These are phyloP conservation scores for Capitella teleta DNA, from an alignment of 1,140 invertebrate species.

Conservation along the genomic window DNA sequence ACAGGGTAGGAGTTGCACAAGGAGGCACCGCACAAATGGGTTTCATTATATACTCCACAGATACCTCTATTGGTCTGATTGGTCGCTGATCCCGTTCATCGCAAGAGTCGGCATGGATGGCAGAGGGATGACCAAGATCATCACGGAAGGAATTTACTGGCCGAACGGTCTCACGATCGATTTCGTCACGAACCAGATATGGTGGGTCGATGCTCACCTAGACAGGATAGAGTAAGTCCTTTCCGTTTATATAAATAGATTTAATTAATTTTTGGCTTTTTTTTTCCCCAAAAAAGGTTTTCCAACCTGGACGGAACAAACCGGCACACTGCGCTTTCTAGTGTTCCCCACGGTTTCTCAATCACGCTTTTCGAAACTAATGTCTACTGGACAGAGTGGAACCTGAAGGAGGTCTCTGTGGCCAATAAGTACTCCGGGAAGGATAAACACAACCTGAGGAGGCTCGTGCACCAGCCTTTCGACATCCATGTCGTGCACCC, in stretches of 20 bases:
- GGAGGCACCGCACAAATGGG: not conserved
- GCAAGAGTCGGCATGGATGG: not conserved
- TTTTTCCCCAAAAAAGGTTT: not conserved
- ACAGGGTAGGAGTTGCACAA: not conserved
- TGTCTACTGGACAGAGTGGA: slow-evolving; percentile 2
- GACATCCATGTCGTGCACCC: slow-evolving; percentile 6
- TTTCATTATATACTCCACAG: not conserved
- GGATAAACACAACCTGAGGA: not conserved
- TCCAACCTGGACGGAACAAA: not conserved
- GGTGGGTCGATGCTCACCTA: slow-evolving; percentile 4
- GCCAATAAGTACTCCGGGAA: not conserved
- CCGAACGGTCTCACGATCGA: slow-evolving; percentile 3
- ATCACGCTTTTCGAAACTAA: not conserved
- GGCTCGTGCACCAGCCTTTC: not conserved
- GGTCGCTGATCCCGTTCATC: not conserved
- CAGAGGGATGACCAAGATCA: not conserved
- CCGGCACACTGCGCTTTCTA: not conserved
- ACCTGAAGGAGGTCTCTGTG: not conserved
- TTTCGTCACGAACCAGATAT: not conserved
- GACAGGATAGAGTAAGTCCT: slow-evolving; percentile 1
- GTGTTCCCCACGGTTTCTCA: not conserved
- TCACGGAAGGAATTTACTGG: not conserved
- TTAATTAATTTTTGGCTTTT: not conserved
- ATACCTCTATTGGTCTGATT: slow-evolving; percentile 1
- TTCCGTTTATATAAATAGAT: not conserved